Evolutionary conservation across 2,113 vertebrate species (phyloP).

Genomic region (Sinocyclocheilus grahami): DNA sequence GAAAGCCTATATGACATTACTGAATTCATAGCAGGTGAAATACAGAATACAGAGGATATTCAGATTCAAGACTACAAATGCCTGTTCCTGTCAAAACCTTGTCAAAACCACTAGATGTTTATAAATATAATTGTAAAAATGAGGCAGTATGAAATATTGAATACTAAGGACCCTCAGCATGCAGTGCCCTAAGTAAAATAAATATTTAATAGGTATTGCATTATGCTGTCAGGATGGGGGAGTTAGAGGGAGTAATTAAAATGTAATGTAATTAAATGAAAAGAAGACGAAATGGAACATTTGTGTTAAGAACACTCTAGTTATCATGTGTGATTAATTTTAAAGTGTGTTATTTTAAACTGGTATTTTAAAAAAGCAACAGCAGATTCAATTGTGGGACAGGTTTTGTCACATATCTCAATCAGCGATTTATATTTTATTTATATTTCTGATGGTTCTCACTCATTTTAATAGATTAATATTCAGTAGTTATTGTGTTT

Average conservation of each 20-base stretch:
- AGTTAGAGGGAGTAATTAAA: background rate
- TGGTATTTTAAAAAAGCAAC: background rate
- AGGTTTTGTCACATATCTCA: background rate
- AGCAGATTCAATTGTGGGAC: background rate
- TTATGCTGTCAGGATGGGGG: background rate
- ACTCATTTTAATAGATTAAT: background rate
- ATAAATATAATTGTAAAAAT: background rate
- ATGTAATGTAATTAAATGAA: background rate
- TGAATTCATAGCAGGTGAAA: background rate
- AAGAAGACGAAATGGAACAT: background rate
- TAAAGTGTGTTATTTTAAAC: background rate
- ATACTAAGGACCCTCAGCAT: background rate
- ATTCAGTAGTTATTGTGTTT: background rate
- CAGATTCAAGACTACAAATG: background rate
- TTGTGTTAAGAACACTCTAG: background rate
- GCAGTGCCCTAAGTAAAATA: background rate
- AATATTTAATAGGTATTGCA: background rate
- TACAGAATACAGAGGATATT: background rate
- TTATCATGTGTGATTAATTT: background rate
- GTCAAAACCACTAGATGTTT: background rate
- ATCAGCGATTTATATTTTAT: background rate
- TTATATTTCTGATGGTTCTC: background rate
- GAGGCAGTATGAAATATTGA: background rate
- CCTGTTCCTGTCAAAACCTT: background rate
- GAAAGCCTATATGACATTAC: background rate